Evolutionary conservation across 1,140 invertebrate genomes (phyloP).

Genomic region (Antheraea pernyi): DNA sequence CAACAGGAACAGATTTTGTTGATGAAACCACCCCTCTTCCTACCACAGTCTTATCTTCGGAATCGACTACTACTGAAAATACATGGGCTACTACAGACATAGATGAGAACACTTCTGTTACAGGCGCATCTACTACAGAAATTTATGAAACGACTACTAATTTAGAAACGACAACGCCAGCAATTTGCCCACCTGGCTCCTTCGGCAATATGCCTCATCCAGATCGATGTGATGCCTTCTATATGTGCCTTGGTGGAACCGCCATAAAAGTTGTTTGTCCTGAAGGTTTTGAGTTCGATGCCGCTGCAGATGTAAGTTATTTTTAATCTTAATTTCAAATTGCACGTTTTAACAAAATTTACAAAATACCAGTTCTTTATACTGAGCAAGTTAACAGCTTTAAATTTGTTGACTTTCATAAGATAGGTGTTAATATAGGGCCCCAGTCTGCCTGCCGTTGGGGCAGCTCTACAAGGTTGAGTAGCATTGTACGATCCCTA

Average conservation of each 20-base stretch:
- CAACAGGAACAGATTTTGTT: not conserved
- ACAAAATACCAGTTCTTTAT: too few relatives aligned
- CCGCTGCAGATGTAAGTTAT: not conserved
- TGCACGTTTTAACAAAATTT: too few relatives aligned
- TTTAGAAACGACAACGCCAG: not conserved
- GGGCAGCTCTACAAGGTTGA: too few relatives aligned
- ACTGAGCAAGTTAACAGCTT: too few relatives aligned
- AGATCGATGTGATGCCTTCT: slow-evolving; percentile 12
- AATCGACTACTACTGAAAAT: not conserved
- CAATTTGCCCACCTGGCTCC: slow-evolving; percentile 10
- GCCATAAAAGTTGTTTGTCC: slow-evolving; percentile 9
- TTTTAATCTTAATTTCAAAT: too few relatives aligned
- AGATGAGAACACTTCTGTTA: not conserved
- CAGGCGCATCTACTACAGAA: not conserved
- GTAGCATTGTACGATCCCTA: too few relatives aligned
- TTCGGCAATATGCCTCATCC: slow-evolving; percentile 19
- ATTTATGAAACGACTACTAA: slow-evolving; percentile 3
- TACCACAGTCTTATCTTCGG: not conserved
- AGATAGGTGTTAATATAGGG: too few relatives aligned
- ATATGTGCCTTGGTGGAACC: slow-evolving; percentile 14
- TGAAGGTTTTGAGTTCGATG: slow-evolving; percentile 17
- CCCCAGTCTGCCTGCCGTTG: too few relatives aligned
- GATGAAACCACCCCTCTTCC: not conserved
- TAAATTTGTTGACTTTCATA: too few relatives aligned
- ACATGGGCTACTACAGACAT: not conserved